Conservation (phyloP, 2,113 vertebrate genomes). For the Varanus komodoensis region DNA sequence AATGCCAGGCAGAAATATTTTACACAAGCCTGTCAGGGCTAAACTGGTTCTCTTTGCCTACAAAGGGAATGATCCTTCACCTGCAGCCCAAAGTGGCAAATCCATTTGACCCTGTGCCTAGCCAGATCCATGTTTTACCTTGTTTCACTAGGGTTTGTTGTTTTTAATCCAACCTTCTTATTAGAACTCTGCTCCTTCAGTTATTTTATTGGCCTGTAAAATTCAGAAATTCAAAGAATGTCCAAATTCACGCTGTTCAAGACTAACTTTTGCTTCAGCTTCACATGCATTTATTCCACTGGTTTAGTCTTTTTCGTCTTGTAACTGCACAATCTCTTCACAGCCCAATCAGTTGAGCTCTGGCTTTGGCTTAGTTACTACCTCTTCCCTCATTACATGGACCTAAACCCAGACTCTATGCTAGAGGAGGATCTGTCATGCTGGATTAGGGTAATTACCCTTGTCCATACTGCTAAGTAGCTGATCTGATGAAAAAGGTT, state of each 20-base stretch:
- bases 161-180: too few relatives aligned
- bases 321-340: background rate
- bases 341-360: background rate
- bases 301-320: background rate
- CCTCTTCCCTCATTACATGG: background rate
- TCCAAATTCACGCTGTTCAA: background rate
- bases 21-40: background rate
- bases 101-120: too few relatives aligned
- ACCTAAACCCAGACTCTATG: background rate
- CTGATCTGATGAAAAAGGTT: background rate
- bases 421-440: background rate
- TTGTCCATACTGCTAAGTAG: background rate
- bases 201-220: background rate
- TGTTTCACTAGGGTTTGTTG: too few relatives aligned
- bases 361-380: background rate
- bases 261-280: background rate
- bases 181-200: background rate
- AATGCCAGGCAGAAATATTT: background rate
- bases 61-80: background rate
- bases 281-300: background rate
- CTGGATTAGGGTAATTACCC: background rate
- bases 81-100: too few relatives aligned
- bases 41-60: background rate
- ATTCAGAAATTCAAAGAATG: background rate
- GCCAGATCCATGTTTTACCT: too few relatives aligned